Percentiles rank a stretch among this genome's conserved stretches.
Conservation (phyloP, 2,888 invertebrate species). For the Argyresthia albistria region DNA sequence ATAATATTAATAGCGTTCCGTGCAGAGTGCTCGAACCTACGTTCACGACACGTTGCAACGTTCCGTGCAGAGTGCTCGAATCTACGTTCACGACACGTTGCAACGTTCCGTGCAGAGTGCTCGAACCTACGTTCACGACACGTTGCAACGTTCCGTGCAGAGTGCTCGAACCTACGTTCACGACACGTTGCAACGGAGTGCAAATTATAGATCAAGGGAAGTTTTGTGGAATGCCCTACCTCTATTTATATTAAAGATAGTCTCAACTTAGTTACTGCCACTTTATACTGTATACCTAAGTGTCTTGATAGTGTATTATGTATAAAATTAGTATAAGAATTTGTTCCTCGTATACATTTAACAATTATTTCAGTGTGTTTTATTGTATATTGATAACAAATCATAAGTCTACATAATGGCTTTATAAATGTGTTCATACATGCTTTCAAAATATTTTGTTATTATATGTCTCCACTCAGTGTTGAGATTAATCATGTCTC, state of each 20-base stretch:
- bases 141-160: not conserved
- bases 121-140: not conserved
- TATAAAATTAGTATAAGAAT: not conserved
- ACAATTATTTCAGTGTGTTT: not conserved
- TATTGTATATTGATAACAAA: not conserved
- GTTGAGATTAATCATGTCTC: not conserved
- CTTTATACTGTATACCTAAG: conserved; percentile 3
- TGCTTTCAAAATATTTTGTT: not conserved
- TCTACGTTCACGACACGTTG: not conserved
- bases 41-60: not conserved
- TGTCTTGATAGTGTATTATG: conserved; percentile 4
- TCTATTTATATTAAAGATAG: conserved; percentile 3
- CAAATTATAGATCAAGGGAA: conserved; percentile 2
- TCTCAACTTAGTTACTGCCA: conserved; percentile 3
- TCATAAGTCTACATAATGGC: not conserved
- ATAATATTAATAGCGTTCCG: conserved; percentile 2
- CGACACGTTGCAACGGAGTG: not conserved
- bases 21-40: not conserved
- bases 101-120: not conserved
- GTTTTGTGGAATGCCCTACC: conserved; percentile 4
- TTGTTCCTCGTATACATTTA: not conserved
- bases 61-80: not conserved
- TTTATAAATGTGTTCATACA: too few relatives aligned
- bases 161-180: not conserved
- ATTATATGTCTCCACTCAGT: not conserved